Base-by-base conservation (phyloP, 1,140 invertebrate genomes). In the Listronotus oregonensis region DNA sequence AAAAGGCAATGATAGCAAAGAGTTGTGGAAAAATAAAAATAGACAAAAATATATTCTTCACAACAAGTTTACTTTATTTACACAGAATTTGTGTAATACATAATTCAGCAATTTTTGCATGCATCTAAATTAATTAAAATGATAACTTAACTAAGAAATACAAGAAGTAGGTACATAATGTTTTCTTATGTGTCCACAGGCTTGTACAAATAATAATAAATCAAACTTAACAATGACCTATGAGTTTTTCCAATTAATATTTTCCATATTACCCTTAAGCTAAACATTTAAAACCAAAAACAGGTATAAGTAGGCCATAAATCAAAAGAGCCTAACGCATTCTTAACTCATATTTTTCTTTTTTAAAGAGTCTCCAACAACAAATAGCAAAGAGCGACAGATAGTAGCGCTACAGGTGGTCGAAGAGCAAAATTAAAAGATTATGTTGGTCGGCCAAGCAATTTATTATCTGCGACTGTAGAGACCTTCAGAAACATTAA, bases 181-280 rank as follows among this genome's bases (percentile, higher is more conserved):
- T 27, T 27, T 27, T 5, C 21, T 27, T 27, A 27, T 27, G 5
- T 27, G 1, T 27, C 21, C 5, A 27, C 5, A 27, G 21, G 21
- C 21, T 3, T 27, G 21, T 1, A 27, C 21, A 27, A 27, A 27
- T 27, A 27, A 27, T 27, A n/a, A 58, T 58, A 58, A 58, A 58
- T 58, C 55, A 58, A 27, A 58, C 15, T 15, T 27, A 44, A 46
- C 55, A 58, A 58, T 27, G 55, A 21, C 11, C 46, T 58, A 58
- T 58, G 55, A 58, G 40, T 27, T 44, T 58, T 58, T 58, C 55
- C 55, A 58, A 58, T 58, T 58, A 58, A 46, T 40, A 11, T 44
- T 58, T 58, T 46, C 42, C 4, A 58, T 46, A 44, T 46, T 21
- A 42, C 39, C 40, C 46, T 21, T 15, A 56, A 56, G 42, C 43